Conservation (phyloP, 2,888 invertebrate species). For the Leptinotarsa peninsularis region DNA sequence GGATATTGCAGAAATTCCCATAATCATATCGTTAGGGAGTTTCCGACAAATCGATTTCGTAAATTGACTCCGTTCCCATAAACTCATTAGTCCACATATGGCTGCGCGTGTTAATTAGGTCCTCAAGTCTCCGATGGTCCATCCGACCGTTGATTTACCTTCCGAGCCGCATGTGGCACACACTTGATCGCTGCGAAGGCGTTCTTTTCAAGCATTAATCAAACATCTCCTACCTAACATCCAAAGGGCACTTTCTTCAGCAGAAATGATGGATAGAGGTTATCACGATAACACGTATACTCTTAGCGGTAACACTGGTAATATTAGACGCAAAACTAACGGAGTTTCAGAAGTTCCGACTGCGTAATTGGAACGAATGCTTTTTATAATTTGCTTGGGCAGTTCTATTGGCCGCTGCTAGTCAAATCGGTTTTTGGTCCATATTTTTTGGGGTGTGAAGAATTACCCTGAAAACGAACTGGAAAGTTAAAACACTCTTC, state of each 20-base stretch:
- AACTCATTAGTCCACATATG: conserved; percentile 57
- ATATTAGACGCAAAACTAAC: conserved; percentile 29
- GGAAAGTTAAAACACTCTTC: too few species aligned
- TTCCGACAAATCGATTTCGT: conserved; percentile 51
- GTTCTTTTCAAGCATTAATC: conserved; percentile 49
- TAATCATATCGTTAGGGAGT: conserved; percentile 42
- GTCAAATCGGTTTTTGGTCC: not conserved
- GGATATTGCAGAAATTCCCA: conserved; percentile 28
- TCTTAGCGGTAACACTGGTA: conserved; percentile 39
- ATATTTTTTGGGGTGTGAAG: not conserved
- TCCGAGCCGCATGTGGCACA: conserved; percentile 49
- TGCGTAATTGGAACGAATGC: conserved; percentile 26
- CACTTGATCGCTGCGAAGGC: conserved; percentile 50
- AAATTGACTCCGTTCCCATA: conserved; percentile 57
- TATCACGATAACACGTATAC: conserved; percentile 47
- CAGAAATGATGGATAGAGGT: conserved; percentile 43
- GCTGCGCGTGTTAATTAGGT: conserved; percentile 57
- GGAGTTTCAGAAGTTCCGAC: conserved; percentile 25
- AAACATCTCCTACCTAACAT: conserved; percentile 43
- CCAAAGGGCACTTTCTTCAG: conserved; percentile 47
- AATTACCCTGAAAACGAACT: too few species aligned
- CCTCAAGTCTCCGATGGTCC: conserved; percentile 44
- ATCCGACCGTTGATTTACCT: conserved; percentile 46
- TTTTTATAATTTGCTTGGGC: conserved; percentile 31
- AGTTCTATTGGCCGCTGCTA: not conserved